Conservation (phyloP, 2,113 vertebrate species). For the Balaeniceps rex region DNA sequence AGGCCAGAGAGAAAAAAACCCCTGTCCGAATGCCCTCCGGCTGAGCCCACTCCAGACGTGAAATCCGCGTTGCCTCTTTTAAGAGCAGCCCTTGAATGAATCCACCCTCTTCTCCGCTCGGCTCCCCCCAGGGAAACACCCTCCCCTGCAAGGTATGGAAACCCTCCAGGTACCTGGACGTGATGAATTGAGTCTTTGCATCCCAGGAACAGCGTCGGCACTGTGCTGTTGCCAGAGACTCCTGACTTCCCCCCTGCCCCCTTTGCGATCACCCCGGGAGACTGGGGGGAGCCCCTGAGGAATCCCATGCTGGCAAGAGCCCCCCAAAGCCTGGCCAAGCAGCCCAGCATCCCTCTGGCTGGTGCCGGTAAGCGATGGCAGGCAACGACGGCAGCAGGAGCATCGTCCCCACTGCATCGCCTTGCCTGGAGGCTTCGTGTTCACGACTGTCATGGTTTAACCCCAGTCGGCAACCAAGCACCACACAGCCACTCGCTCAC, state of each 20-base stretch:
- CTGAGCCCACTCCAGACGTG: not conserved
- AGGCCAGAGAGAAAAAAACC: fast-evolving
- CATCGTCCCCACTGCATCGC: fast-evolving
- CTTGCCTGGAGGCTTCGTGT: fast-evolving
- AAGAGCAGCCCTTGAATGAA: not conserved
- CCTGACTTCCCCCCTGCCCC: not conserved
- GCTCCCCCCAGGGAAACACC: not conserved
- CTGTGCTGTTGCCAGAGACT: not conserved
- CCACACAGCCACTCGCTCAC: too few species aligned
- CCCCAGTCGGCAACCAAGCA: too few species aligned
- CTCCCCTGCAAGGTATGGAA: not conserved
- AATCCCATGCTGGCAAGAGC: not conserved
- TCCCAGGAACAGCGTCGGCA: not conserved
- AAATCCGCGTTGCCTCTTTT: not conserved
- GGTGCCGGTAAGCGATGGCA: not conserved
- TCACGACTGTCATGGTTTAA: too few species aligned
- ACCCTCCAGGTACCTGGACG: not conserved
- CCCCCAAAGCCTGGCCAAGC: not conserved
- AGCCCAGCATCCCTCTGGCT: not conserved
- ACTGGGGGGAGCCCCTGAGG: fast-evolving
- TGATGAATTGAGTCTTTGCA: not conserved
- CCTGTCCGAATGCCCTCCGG: not conserved
- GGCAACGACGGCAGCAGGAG: not conserved
- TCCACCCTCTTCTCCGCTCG: not conserved
- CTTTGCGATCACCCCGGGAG: not conserved